These are phyloP conservation scores for Chelon auratus DNA, from an alignment of 2,797 vertebrate species.

Conservation along the genomic window DNA sequence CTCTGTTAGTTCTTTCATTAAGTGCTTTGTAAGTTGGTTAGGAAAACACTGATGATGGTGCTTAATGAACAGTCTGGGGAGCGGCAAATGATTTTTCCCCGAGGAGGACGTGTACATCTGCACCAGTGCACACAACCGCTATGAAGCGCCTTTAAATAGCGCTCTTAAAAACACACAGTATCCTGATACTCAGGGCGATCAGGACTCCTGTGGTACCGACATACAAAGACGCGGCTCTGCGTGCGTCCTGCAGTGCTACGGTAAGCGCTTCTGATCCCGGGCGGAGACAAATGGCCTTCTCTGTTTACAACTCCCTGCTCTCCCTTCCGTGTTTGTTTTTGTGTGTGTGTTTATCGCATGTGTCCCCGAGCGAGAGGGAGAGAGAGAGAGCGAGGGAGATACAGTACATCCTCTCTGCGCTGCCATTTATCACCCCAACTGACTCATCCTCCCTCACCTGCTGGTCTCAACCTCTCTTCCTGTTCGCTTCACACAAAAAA, in stretches of 20 bases:
- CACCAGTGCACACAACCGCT: too few relatives aligned
- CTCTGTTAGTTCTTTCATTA: too few relatives aligned
- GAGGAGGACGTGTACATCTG: too few relatives aligned
- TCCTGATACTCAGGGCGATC: too few relatives aligned
- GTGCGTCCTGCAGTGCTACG: slow-evolving; percentile 41
- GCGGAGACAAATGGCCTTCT: slow-evolving; percentile 62
- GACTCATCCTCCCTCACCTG: slow-evolving; percentile 65
- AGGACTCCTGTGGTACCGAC: not conserved
- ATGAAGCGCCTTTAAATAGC: not conserved
- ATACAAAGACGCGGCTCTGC: not conserved
- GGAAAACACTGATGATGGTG: too few relatives aligned
- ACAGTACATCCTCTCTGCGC: slow-evolving; percentile 26
- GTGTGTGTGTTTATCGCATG: slow-evolving; percentile 35
- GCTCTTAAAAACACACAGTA: not conserved
- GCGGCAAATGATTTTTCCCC: too few relatives aligned
- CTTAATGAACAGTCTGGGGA: too few relatives aligned
- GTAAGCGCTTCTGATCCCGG: slow-evolving; percentile 50
- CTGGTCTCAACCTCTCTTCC: slow-evolving; percentile 52
- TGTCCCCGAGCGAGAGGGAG: not conserved
- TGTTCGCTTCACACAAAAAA: slow-evolving; percentile 24
- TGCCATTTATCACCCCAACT: slow-evolving; percentile 59
- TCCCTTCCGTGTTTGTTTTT: slow-evolving; percentile 8
- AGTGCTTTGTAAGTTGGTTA: too few relatives aligned
- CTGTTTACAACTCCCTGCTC: slow-evolving; percentile 40
- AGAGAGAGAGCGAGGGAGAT: not conserved